These are phyloP conservation scores for Agrilus planipennis DNA, from an alignment of 1,140 invertebrate species.

Conservation along the genomic window DNA sequence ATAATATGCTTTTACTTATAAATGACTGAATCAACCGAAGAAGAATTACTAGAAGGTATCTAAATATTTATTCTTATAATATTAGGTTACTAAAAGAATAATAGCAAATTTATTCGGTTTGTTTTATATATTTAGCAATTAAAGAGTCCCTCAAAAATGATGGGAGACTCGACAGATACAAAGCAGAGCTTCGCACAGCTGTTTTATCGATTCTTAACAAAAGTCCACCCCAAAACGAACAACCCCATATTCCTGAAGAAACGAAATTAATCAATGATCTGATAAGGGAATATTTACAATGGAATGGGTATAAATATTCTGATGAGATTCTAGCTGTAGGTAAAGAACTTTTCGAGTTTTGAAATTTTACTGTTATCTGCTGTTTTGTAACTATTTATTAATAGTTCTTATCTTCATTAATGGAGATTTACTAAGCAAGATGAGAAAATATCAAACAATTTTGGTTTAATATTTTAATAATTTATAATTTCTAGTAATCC, in stretches of 20 bases:
- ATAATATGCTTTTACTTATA: too few relatives aligned
- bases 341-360: too few relatives aligned
- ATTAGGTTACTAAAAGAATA: too few relatives aligned
- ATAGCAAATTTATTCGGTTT: background rate
- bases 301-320: conserved; percentile 43
- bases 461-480: too few relatives aligned
- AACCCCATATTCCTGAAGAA: conserved; percentile 33
- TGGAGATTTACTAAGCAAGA: too few relatives aligned
- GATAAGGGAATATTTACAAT: conserved; percentile 40
- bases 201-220: conserved; percentile 29
- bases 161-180: conserved; percentile 26
- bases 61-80: background rate
- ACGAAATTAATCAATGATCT: conserved; percentile 40
- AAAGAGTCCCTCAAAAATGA: conserved; percentile 27
- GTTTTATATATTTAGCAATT: conserved; percentile 18
- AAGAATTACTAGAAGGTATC: conserved; percentile 22
- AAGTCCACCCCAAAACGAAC: conserved; percentile 10
- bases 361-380: too few relatives aligned
- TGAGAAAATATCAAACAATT: too few relatives aligned
- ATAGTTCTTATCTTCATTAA: too few relatives aligned
- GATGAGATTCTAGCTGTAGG: conserved; percentile 38
- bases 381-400: too few relatives aligned
- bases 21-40: conserved; percentile 22
- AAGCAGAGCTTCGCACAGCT: conserved; percentile 28
- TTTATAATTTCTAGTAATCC: too few relatives aligned